Conservation (phyloP, 1,140 invertebrate species). For the Centruroides vittatus region DNA sequence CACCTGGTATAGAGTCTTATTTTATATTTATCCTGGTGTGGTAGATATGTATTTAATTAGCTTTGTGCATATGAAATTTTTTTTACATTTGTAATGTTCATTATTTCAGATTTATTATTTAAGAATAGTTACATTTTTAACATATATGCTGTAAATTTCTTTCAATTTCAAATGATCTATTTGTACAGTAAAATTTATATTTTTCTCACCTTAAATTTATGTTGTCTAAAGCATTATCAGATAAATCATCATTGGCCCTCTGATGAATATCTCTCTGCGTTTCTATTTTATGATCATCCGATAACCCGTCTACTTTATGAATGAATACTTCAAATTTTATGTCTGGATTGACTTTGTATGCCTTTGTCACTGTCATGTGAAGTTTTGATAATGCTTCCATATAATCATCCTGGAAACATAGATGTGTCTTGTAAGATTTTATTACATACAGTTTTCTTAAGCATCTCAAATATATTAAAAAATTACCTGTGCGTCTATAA, state of each 20-base stretch:
- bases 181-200: no score
- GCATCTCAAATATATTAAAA: neutral
- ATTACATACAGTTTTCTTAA: neutral
- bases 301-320: conserved; percentile 96
- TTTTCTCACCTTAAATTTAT: conserved; percentile 31
- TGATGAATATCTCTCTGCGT: conserved; percentile 93
- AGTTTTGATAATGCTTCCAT: conserved; percentile 88
- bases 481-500: conserved; percentile 91
- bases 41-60: no score
- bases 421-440: neutral
- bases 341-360: conserved; percentile 87
- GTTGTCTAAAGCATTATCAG: conserved; percentile 55
- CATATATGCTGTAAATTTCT: no score
- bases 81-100: no score
- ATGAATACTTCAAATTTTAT: conserved; percentile 99
- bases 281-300: conserved; percentile 97
- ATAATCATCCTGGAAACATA: conserved; percentile 71
- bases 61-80: no score
- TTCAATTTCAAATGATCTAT: no score
- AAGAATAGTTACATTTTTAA: no score
- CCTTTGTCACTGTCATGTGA: conserved; percentile 80
- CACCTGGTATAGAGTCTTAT: no score
- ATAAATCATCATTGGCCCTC: conserved; percentile 83
- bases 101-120: no score
- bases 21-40: no score